Evolutionary conservation across 1,140 invertebrate species (phyloP).

Genomic region (Cydia pomonella): DNA sequence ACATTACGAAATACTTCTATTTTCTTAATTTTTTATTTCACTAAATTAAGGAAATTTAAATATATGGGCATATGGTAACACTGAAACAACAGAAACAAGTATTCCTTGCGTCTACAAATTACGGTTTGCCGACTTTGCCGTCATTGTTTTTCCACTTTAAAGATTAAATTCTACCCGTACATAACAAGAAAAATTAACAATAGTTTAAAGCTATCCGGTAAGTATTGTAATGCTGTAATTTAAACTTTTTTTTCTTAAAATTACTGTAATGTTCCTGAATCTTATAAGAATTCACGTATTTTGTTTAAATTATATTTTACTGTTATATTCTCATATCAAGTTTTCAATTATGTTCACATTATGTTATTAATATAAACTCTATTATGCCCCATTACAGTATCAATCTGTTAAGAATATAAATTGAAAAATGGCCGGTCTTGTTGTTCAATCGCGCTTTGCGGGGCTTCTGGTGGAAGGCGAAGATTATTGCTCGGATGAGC

Average conservation of each 20-base stretch:
- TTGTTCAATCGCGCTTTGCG: slow-evolving; percentile 83
- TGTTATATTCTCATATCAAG: neutral
- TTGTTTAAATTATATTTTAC: neutral
- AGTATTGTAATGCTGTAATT: slow-evolving; percentile 8
- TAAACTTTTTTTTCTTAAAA: neutral
- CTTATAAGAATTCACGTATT: slow-evolving; percentile 7
- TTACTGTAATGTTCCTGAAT: neutral
- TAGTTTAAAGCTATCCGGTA: neutral
- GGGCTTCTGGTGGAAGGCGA: slow-evolving; percentile 83
- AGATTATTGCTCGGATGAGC: slow-evolving; percentile 67
- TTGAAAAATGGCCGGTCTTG: slow-evolving; percentile 75
- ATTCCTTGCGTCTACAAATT: slow-evolving; percentile 14
- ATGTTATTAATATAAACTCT: neutral
- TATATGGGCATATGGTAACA: neutral
- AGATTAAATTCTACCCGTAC: neutral
- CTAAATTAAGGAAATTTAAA: neutral
- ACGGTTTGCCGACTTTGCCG: neutral
- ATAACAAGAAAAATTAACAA: neutral
- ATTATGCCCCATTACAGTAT: neutral
- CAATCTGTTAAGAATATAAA: neutral
- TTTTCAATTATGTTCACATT: neutral
- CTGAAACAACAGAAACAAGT: slow-evolving; percentile 27
- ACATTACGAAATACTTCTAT: too few species aligned
- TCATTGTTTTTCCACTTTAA: slow-evolving; percentile 16
- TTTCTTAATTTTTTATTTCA: too few species aligned